Conservation (phyloP, 2,113 vertebrate genomes). For the Hemiprocne comata region DNA sequence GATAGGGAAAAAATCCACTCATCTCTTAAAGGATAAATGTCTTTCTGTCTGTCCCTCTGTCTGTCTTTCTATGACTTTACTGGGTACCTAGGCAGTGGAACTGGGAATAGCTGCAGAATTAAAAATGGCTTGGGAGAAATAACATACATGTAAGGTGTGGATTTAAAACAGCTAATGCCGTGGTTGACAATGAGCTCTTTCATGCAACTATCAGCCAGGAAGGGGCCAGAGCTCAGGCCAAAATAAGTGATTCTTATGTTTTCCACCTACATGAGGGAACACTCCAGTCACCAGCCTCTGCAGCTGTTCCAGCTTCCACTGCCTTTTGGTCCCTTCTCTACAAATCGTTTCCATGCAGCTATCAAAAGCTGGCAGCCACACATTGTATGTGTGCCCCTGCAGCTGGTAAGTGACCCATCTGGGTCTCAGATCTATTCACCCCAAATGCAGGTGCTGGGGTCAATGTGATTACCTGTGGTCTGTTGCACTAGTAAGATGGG, state of each 20-base stretch:
- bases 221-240: neutral
- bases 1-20: neutral
- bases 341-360: neutral
- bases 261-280: neutral
- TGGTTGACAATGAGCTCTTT: neutral
- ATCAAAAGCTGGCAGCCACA: neutral
- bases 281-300: neutral
- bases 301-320: neutral
- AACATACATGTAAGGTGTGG: neutral
- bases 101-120: neutral
- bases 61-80: neutral
- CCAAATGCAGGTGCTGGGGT: neutral
- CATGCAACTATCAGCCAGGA: neutral
- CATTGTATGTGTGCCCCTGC: neutral
- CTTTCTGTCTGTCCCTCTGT: neutral
- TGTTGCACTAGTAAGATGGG: neutral
- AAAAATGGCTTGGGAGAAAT: neutral
- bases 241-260: neutral
- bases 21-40: neutral
- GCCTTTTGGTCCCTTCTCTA: neutral
- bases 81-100: neutral
- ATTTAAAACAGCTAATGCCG: neutral
- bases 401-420: neutral
- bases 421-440: neutral
- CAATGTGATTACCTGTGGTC: neutral